Percentiles rank a stretch among this genome's conserved stretches.
Evolutionary conservation across 2,888 invertebrate genomes (phyloP).

Genomic region (Baronia brevicornis): DNA sequence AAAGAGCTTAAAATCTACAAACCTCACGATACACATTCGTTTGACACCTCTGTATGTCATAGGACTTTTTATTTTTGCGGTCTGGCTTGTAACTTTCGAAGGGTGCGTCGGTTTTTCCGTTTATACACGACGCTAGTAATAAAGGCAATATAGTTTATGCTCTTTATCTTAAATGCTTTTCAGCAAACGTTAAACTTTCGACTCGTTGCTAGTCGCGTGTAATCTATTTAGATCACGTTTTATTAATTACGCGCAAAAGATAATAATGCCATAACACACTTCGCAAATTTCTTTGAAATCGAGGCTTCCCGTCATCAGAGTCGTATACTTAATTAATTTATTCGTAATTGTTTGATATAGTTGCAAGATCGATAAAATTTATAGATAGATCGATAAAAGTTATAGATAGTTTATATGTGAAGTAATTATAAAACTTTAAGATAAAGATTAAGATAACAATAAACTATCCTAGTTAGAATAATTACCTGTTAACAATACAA

Average conservation of each 20-base stretch:
- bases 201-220: conserved; percentile 33
- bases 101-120: conserved; percentile 39
- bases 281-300: conserved; percentile 29
- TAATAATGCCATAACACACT: conserved; percentile 40
- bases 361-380: too few relatives aligned
- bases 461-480: too few relatives aligned
- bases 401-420: too few relatives aligned
- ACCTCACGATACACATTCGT: conserved; percentile 36
- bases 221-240: conserved; percentile 44
- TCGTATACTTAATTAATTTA: conserved; percentile 23
- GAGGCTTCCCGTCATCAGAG: conserved; percentile 20
- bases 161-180: conserved; percentile 46
- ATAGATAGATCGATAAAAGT: too few relatives aligned
- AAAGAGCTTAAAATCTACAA: conserved; percentile 27
- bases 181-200: conserved; percentile 35
- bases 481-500: too few relatives aligned
- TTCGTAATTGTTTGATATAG: conserved; percentile 13
- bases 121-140: conserved; percentile 42
- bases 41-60: conserved; percentile 22
- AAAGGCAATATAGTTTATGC: conserved; percentile 62
- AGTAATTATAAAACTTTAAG: too few relatives aligned
- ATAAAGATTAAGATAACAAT: too few relatives aligned
- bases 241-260: conserved; percentile 46
- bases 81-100: conserved; percentile 31
- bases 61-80: conserved; percentile 28